Evolutionary conservation across 2,888 invertebrate genomes (phyloP).

Genomic region (Entomobrya multifasciata): DNA sequence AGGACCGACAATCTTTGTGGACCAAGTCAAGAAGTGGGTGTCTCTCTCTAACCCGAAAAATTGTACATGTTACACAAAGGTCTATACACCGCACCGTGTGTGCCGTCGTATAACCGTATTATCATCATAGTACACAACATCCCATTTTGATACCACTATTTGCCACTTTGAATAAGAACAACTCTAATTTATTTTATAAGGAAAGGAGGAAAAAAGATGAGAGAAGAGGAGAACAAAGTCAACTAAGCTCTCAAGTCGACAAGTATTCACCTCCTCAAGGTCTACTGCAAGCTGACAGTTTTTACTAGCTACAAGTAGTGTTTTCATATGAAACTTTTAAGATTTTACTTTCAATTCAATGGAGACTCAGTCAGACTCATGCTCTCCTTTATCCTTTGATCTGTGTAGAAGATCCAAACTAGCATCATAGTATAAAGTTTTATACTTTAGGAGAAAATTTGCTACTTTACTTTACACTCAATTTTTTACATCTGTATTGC

Average conservation of each 20-base stretch:
- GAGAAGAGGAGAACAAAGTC: conserved; percentile 25
- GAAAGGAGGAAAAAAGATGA: background rate
- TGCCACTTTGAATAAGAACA: background rate
- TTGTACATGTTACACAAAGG: background rate
- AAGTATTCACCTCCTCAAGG: background rate
- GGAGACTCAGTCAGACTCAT: too few species aligned
- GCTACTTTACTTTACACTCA: background rate
- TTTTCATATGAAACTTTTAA: conserved; percentile 7
- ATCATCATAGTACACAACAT: background rate
- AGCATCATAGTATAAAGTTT: background rate
- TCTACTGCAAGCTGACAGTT: conserved; percentile 15
- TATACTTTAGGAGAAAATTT: conserved; percentile 5
- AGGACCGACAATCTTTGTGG: too few species aligned
- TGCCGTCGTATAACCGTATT: background rate
- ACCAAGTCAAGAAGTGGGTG: too few species aligned
- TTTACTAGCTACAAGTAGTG: conserved; percentile 10
- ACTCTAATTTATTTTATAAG: too few species aligned
- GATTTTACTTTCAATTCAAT: conserved; percentile 32
- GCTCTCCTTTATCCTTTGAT: too few species aligned
- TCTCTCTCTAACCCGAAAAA: background rate
- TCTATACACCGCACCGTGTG: too few species aligned
- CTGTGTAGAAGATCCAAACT: too few species aligned
- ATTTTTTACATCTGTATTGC: too few species aligned
- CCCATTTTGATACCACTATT: background rate
- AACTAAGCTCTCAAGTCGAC: background rate